These are phyloP conservation scores for Zaprionus africanus DNA, from an alignment of 1,140 invertebrate genomes.

Conservation along the genomic window DNA sequence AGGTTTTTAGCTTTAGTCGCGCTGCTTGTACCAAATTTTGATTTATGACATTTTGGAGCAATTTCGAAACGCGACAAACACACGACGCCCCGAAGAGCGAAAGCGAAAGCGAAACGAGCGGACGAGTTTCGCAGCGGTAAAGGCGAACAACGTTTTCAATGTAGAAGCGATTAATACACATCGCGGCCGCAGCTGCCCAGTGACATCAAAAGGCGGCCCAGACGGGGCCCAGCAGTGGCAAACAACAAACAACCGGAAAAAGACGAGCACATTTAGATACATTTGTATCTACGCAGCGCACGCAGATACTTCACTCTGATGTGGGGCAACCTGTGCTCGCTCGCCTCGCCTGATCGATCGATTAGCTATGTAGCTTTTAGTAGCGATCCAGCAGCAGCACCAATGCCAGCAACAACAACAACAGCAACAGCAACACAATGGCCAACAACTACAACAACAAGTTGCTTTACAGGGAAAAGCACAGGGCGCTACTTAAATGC, in stretches of 20 bases:
- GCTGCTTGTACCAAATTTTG: conserved; percentile 62
- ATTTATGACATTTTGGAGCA: conserved; percentile 76
- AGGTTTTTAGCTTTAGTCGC: conserved; percentile 40
- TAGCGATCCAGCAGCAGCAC: conserved; percentile 44
- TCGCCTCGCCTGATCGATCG: conserved; percentile 57
- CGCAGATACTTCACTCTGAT: conserved; percentile 21
- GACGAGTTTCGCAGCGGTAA: conserved; percentile 20
- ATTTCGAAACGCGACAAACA: conserved; percentile 78
- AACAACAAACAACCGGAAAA: conserved; percentile 56
- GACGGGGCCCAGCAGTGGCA: conserved; percentile 16
- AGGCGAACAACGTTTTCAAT: conserved; percentile 63
- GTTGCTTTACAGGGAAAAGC: conserved; percentile 49
- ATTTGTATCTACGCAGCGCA: conserved; percentile 49
- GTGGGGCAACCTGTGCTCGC: conserved; percentile 72
- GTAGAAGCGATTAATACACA: conserved; percentile 79
- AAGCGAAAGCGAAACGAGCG: neutral
- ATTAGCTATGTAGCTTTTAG: conserved; percentile 74
- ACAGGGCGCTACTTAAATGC: conserved; percentile 71
- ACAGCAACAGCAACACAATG: conserved; percentile 27
- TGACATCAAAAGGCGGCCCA: conserved; percentile 69
- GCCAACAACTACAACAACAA: conserved; percentile 31
- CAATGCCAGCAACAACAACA: conserved; percentile 44
- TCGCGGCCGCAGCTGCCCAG: conserved; percentile 74
- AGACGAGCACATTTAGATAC: conserved; percentile 41
- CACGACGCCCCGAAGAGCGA: conserved; percentile 36